Evolutionary conservation across 2,888 invertebrate genomes (phyloP).

Genomic region (Acrobasis consociella): DNA sequence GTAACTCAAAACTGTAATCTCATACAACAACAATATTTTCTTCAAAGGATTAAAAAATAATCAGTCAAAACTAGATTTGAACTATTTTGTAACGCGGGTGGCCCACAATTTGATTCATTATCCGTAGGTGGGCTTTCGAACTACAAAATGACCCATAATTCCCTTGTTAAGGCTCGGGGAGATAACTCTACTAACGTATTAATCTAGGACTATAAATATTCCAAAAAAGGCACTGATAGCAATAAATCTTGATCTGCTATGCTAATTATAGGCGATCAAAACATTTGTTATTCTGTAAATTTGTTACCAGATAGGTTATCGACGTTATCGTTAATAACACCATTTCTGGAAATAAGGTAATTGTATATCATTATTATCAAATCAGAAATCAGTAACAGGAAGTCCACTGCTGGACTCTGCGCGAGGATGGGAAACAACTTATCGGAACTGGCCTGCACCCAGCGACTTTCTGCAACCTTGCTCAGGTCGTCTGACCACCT

Average conservation of each 20-base stretch:
- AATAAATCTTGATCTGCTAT: conserved; percentile 43
- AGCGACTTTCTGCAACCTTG: too few species aligned
- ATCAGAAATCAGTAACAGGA: too few species aligned
- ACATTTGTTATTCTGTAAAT: conserved; percentile 6
- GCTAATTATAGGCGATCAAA: conserved; percentile 32
- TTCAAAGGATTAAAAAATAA: conserved; percentile 55
- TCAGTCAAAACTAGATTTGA: conserved; percentile 47
- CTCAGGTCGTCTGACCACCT: too few species aligned
- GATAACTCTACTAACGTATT: conserved; percentile 65
- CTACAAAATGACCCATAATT: conserved; percentile 75
- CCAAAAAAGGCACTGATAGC: conserved; percentile 42
- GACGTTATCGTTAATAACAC: background rate
- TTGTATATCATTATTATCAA: too few species aligned
- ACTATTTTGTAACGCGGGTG: conserved; percentile 64
- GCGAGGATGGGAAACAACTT: too few species aligned
- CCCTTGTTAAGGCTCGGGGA: conserved; percentile 67
- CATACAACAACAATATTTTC: conserved; percentile 40
- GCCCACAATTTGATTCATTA: conserved; percentile 70
- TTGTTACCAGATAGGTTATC: background rate
- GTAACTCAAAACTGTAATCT: conserved; percentile 44
- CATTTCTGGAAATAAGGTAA: too few species aligned
- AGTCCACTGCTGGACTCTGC: too few species aligned
- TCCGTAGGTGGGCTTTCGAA: conserved; percentile 71
- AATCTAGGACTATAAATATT: conserved; percentile 68
- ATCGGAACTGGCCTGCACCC: too few species aligned